Conservation (phyloP, 1,140 invertebrate genomes). For the Drosophila burlai region DNA sequence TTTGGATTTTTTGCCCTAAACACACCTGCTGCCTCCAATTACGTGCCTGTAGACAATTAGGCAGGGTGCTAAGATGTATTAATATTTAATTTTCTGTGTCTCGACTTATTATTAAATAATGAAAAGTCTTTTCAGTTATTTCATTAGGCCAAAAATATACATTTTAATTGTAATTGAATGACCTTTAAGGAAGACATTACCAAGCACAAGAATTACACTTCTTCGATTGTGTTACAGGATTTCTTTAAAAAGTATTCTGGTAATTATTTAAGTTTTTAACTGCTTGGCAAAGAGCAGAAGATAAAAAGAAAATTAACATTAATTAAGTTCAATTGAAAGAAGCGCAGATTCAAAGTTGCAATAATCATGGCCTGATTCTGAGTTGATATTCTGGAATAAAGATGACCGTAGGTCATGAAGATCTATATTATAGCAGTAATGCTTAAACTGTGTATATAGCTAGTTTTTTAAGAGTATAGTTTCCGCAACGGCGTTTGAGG, state of each 20-base stretch:
- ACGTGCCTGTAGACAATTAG: conserved; percentile 12
- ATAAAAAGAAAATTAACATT: conserved; percentile 56
- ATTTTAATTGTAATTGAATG: neutral
- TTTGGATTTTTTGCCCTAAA: conserved; percentile 4
- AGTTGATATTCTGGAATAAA: conserved; percentile 3
- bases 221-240: neutral
- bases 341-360: conserved; percentile 51
- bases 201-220: neutral
- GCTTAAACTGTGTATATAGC: neutral
- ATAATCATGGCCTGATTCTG: conserved; percentile 23
- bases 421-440: neutral
- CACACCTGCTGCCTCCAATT: conserved; percentile 1
- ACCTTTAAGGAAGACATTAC: conserved; percentile 2
- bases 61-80: conserved; percentile 8
- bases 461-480: neutral
- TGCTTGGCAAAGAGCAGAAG: conserved; percentile 19
- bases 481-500: too few species aligned
- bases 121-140: neutral
- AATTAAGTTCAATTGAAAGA: conserved; percentile 69
- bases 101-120: neutral
- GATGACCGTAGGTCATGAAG: neutral
- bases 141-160: neutral
- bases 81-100: conserved; percentile 17
- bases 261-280: neutral
- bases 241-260: neutral